Evolutionary conservation across 2,888 invertebrate genomes (phyloP).

Genomic region (Cepaea hortensis): DNA sequence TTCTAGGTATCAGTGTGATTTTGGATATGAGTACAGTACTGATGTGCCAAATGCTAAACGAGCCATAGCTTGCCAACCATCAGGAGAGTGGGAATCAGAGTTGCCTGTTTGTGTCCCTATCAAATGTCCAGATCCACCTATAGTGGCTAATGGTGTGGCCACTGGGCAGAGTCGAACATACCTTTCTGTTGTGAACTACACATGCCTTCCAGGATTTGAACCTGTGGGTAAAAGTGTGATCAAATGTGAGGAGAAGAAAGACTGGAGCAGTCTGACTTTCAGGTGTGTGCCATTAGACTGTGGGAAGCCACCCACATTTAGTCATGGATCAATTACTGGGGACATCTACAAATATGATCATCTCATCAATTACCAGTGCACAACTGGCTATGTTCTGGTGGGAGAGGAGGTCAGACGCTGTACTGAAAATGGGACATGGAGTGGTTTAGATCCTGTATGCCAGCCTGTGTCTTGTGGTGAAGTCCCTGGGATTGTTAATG

Average conservation of each 20-base stretch:
- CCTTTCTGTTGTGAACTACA: constrained; percentile 65
- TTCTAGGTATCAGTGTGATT: constrained; percentile 59
- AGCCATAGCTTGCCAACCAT: constrained; percentile 62
- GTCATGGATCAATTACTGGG: constrained; percentile 56
- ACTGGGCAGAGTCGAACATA: constrained; percentile 57
- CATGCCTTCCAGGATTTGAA: constrained; percentile 71
- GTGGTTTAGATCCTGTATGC: constrained; percentile 69
- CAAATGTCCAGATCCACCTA: constrained; percentile 65
- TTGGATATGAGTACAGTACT: constrained; percentile 57
- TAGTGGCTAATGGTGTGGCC: constrained; percentile 59
- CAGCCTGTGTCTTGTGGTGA: constrained; percentile 66
- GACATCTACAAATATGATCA: constrained; percentile 55
- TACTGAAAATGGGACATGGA: constrained; percentile 65
- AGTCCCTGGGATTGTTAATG: constrained; percentile 58
- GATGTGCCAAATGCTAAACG: constrained; percentile 54
- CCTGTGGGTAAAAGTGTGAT: constrained; percentile 59
- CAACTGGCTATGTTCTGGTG: constrained; percentile 64
- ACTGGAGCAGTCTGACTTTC: constrained; percentile 64
- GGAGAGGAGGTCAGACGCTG: constrained; percentile 61
- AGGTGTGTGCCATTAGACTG: constrained; percentile 75
- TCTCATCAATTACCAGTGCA: constrained; percentile 61
- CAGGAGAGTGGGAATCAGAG: constrained; percentile 69
- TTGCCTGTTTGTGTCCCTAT: constrained; percentile 67
- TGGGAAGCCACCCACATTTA: constrained; percentile 69
- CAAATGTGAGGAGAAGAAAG: constrained; percentile 65